phyloP scores from a whole-genome alignment of 2,797 vertebrate species.

The Diglossa cyanea region DNA sequence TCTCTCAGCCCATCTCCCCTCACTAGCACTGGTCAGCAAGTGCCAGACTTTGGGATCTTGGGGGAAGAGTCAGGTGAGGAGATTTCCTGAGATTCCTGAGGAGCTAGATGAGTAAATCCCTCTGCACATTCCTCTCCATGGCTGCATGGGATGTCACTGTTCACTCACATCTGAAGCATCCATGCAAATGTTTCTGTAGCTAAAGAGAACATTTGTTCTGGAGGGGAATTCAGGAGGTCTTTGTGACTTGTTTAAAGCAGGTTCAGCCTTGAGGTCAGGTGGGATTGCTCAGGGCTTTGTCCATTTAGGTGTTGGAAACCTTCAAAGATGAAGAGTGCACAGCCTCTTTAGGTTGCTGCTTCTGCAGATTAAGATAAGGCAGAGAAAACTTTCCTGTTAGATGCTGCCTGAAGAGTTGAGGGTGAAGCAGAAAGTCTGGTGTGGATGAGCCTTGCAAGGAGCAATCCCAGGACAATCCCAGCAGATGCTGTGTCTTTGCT shows the following conservation, averaged over 20 bases:
- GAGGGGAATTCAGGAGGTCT: neutral
- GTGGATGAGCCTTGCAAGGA: neutral
- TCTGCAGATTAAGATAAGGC: neutral
- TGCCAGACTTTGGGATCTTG: neutral
- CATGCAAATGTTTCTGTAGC: neutral
- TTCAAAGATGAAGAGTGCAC: neutral
- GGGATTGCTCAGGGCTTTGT: neutral
- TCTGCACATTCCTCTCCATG: neutral
- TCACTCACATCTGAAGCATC: neutral
- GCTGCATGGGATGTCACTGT: neutral
- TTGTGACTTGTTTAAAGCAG: neutral
- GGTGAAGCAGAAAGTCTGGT: neutral
- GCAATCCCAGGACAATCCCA: neutral
- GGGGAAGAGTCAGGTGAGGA: neutral
- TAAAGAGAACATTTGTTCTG: neutral
- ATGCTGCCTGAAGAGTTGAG: neutral
- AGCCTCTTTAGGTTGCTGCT: neutral
- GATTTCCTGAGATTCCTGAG: neutral
- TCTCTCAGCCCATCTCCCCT: neutral
- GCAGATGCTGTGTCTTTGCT: accelerated
- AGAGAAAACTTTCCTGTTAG: neutral
- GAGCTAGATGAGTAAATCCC: neutral
- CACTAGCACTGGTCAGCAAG: neutral
- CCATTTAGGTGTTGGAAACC: neutral
- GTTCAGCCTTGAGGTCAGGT: neutral